A percentile compares a stretch with the other conserved stretches of the same genome.
phyloP scores from a whole-genome alignment of 2,797 vertebrate species.

The Toxotes lorentzi region DNA sequence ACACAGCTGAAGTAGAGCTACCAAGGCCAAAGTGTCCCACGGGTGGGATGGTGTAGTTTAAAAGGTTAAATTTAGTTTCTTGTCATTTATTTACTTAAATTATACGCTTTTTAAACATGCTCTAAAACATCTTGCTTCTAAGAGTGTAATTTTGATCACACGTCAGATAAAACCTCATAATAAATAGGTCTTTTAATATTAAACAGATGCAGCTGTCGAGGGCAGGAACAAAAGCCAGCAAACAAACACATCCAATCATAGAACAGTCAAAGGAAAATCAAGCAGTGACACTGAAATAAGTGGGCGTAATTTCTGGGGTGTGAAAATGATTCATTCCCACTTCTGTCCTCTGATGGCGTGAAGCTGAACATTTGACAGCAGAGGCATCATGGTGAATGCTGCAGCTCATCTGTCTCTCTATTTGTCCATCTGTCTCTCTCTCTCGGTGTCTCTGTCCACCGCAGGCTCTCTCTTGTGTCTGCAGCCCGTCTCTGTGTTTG shows the following conservation, averaged over 20 bases:
- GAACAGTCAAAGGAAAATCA: constrained; percentile 18
- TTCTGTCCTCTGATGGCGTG: constrained; percentile 57
- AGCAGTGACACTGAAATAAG: constrained; percentile 24
- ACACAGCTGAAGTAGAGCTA: neutral
- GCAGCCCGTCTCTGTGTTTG: constrained; percentile 45
- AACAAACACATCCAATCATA: constrained; percentile 24
- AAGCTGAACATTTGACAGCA: constrained; percentile 52
- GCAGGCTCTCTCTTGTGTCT: constrained; percentile 28
- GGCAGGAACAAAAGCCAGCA: neutral
- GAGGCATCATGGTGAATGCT: constrained; percentile 46
- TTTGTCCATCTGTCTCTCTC: constrained; percentile 19
- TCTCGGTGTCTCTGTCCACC: constrained; percentile 42
- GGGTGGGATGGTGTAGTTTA: neutral
- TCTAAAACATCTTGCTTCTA: constrained; percentile 14
- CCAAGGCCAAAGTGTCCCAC: neutral
- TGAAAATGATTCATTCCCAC: constrained; percentile 63
- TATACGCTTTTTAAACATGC: constrained; percentile 3
- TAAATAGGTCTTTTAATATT: constrained; percentile 8
- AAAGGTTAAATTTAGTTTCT: neutral
- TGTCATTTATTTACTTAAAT: neutral
- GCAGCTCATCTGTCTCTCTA: constrained; percentile 44
- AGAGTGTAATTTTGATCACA: constrained; percentile 20
- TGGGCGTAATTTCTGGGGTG: constrained; percentile 31
- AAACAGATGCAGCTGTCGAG: constrained; percentile 23
- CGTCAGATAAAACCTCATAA: constrained; percentile 11